A percentile compares a stretch with the other conserved stretches of the same genome.
phyloP scores from a whole-genome alignment of 2,888 invertebrate genomes.

The Scaptomyza parva region DNA sequence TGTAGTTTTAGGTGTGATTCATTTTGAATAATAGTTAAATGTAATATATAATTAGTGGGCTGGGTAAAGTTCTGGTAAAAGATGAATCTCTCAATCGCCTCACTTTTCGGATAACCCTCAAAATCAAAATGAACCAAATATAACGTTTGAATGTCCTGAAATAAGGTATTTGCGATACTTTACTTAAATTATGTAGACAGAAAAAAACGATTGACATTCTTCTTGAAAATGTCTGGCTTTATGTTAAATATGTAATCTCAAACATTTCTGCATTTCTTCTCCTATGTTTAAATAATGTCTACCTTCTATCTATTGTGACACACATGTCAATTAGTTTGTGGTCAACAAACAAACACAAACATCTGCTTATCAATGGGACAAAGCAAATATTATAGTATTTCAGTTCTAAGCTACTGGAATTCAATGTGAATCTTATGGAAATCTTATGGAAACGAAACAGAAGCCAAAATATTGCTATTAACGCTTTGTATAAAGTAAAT shows the following conservation, averaged over 20 bases:
- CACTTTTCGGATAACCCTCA: too few relatives aligned
- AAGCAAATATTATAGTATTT: slow-evolving; percentile 48
- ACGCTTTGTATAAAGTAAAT: slow-evolving; percentile 51
- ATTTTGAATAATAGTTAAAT: too few relatives aligned
- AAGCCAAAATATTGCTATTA: slow-evolving; percentile 71
- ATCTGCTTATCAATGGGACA: slow-evolving; percentile 43
- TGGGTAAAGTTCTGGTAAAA: too few relatives aligned
- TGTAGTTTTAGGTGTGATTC: not conserved
- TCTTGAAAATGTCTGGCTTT: too few relatives aligned
- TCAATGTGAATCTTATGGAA: slow-evolving; percentile 56
- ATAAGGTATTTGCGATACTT: too few relatives aligned
- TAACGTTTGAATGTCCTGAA: too few relatives aligned
- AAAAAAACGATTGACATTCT: too few relatives aligned
- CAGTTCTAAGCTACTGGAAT: slow-evolving; percentile 69
- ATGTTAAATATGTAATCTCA: too few relatives aligned
- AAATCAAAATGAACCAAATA: too few relatives aligned
- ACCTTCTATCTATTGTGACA: slow-evolving; percentile 28
- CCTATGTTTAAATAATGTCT: not conserved
- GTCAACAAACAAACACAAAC: slow-evolving; percentile 11
- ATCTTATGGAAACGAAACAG: slow-evolving; percentile 55
- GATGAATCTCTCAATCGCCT: too few relatives aligned
- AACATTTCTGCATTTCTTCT: too few relatives aligned
- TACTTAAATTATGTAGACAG: too few relatives aligned
- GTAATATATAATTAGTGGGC: not conserved
- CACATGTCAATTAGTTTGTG: slow-evolving; percentile 33